A percentile compares a stretch with the other conserved stretches of the same genome.
Evolutionary conservation across 2,888 invertebrate species (phyloP).

Genomic region (Boloria euphrosyne): DNA sequence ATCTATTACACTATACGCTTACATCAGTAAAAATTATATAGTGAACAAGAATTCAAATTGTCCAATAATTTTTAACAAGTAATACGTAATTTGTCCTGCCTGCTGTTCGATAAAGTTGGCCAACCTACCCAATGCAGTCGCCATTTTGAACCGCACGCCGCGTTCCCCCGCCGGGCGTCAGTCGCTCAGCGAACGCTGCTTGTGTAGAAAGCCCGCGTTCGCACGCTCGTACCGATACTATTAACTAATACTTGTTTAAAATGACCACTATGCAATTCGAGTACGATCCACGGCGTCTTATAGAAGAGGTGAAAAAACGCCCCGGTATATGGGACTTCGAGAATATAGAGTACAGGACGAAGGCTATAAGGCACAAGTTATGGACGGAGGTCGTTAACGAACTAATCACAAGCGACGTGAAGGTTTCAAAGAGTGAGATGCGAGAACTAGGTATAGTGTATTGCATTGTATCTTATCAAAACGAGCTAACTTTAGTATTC

Average conservation of each 20-base stretch:
- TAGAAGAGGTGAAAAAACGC: constrained; percentile 68
- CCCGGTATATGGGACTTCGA: constrained; percentile 74
- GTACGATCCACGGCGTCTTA: constrained; percentile 72
- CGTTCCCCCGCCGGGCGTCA: constrained; percentile 70
- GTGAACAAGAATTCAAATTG: too few relatives aligned
- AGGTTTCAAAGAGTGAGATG: constrained; percentile 69
- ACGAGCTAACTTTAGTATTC: not conserved
- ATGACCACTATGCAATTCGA: constrained; percentile 64
- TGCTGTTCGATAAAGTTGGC: constrained; percentile 40
- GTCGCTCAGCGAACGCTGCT: constrained; percentile 69
- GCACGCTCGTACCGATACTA: constrained; percentile 39
- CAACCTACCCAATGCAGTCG: constrained; percentile 53
- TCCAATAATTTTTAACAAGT: not conserved
- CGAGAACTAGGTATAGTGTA: constrained; percentile 65
- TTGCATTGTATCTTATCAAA: constrained; percentile 20
- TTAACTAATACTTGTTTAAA: not conserved
- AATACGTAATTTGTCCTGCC: constrained; percentile 6
- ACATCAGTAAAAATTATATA: too few relatives aligned
- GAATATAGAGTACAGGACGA: constrained; percentile 62
- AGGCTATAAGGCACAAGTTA: constrained; percentile 56
- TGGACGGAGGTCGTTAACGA: constrained; percentile 71
- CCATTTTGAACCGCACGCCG: constrained; percentile 69
- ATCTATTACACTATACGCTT: too few relatives aligned
- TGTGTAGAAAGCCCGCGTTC: constrained; percentile 51
- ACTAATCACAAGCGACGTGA: constrained; percentile 60